A percentile compares a stretch with the other conserved stretches of the same genome.
Conservation (phyloP, 2,888 invertebrate genomes). For the Eupithecia tripunctaria region DNA sequence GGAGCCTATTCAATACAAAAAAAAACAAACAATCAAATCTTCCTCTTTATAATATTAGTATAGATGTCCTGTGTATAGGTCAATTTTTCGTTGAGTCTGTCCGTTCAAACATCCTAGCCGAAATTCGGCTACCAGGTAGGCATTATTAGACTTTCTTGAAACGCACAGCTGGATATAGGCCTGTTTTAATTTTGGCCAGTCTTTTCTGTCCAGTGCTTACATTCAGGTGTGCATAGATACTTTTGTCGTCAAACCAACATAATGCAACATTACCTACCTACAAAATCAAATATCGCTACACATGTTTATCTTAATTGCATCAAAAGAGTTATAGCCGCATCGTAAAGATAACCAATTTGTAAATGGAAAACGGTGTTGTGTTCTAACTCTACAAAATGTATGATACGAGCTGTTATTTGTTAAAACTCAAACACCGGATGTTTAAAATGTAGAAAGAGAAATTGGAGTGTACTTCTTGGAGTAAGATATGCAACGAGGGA, state of each 20-base stretch:
- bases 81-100: too few species aligned
- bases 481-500: neutral
- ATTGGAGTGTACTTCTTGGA: neutral
- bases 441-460: neutral
- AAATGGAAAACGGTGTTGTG: neutral
- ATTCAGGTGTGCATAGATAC: neutral
- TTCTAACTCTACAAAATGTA: neutral
- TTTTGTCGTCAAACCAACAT: neutral
- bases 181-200: neutral
- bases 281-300: neutral
- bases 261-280: neutral
- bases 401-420: too few species aligned
- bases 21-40: too few species aligned
- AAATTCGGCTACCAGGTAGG: too few species aligned
- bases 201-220: neutral
- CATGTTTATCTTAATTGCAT: slow-evolving; percentile 1
- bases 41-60: too few species aligned
- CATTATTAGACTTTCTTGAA: too few species aligned
- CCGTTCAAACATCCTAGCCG: too few species aligned
- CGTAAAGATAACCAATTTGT: slow-evolving; percentile 1
- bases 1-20: too few species aligned
- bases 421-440: neutral
- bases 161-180: too few species aligned
- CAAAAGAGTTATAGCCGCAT: slow-evolving; percentile 1
- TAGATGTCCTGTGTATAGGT: too few species aligned